Conservation (phyloP, 2,888 invertebrate species). For the Harmothoe impar region DNA sequence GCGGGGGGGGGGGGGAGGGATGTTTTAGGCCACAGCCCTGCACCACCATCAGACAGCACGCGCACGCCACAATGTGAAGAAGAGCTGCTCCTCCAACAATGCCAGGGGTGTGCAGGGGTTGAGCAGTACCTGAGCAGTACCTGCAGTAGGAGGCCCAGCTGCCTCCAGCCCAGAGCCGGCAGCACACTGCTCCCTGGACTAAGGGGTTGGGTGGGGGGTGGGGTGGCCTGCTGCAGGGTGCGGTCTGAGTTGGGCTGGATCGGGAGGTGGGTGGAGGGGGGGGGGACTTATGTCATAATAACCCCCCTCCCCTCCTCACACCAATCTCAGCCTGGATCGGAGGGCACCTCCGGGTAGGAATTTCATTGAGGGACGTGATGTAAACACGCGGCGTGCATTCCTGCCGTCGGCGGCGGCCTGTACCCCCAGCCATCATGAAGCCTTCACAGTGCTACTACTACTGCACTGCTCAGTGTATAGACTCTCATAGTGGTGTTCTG, state of each 20-base stretch:
- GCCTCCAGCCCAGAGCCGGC: background rate
- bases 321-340: background rate
- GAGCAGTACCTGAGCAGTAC: background rate
- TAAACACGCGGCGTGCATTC: constrained; percentile 24
- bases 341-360: background rate
- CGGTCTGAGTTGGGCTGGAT: no score
- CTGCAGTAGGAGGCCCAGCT: background rate
- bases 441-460: background rate
- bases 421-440: background rate
- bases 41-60: no score
- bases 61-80: background rate
- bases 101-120: background rate
- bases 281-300: constrained; percentile 15
- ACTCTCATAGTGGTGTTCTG: background rate
- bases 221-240: background rate
- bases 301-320: background rate
- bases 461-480: background rate
- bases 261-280: background rate
- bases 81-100: background rate
- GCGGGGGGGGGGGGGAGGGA: no score
- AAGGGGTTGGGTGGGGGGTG: background rate
- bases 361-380: constrained; percentile 49
- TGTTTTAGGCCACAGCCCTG: no score
- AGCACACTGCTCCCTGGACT: background rate
- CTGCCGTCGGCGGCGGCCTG: background rate